Evolutionary conservation across 2,113 vertebrate genomes (phyloP).

Genomic region (Manacus vitellinus): DNA sequence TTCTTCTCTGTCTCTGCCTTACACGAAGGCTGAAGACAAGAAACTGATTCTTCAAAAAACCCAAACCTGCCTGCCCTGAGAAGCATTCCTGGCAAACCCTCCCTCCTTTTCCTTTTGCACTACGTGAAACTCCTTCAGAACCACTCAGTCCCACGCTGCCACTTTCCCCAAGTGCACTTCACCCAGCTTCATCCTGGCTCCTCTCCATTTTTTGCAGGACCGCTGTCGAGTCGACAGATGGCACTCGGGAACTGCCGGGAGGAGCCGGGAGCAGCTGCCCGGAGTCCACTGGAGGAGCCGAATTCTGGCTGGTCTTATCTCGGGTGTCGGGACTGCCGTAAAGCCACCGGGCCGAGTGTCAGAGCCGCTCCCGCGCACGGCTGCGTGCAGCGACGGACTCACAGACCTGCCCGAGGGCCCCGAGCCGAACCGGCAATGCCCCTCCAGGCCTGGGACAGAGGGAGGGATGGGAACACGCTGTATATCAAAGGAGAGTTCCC

Average conservation of each 20-base stretch:
- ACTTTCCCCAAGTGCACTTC: background rate
- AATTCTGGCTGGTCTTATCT: background rate
- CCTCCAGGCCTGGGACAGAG: background rate
- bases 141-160: background rate
- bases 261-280: background rate
- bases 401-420: background rate
- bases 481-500: background rate
- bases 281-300: background rate
- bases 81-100: background rate
- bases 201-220: slow-evolving; percentile 4
- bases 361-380: accelerated
- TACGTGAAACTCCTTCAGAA: background rate
- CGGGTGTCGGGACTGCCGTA: background rate
- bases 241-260: slow-evolving; percentile 41
- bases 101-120: background rate
- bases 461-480: background rate
- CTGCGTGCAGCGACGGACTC: background rate
- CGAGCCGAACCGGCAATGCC: background rate
- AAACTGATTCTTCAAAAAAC: background rate
- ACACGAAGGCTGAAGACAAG: background rate
- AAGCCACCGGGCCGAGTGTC: background rate
- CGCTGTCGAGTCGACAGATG: slow-evolving; percentile 35
- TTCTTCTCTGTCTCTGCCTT: background rate
- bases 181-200: background rate
- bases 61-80: accelerated